Conservation (phyloP, 2,113 vertebrate species). For the Notechis scutatus region DNA sequence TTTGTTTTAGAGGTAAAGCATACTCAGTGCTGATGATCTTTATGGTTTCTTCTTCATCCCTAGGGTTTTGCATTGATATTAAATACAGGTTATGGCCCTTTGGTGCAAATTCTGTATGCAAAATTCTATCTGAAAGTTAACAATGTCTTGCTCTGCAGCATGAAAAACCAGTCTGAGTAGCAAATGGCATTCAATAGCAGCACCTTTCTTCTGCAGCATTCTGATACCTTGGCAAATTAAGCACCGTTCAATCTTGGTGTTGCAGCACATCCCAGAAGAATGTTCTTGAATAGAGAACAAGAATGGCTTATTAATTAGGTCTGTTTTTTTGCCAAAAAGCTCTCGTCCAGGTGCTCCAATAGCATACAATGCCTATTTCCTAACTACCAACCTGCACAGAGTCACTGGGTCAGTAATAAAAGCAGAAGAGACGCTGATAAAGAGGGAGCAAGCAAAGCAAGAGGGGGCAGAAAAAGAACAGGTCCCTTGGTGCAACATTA, state of each 20-base stretch:
- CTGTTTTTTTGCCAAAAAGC: slow-evolving; percentile 6
- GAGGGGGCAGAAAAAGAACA: slow-evolving; percentile 12
- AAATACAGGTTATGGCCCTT: neutral
- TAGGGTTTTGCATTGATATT: neutral
- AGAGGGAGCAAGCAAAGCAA: neutral
- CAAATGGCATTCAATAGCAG: rapidly evolving
- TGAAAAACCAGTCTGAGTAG: neutral
- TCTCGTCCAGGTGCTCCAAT: slow-evolving; percentile 27
- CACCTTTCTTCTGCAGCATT: neutral
- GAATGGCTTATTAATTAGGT: slow-evolving; percentile 39
- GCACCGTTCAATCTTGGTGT: neutral
- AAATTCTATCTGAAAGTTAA: neutral
- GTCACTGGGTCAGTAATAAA: slow-evolving; percentile 40
- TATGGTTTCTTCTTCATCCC: neutral
- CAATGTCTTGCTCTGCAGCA: neutral
- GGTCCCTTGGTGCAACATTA: slow-evolving; percentile 18
- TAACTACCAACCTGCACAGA: slow-evolving; percentile 30
- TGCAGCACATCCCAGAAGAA: slow-evolving; percentile 8
- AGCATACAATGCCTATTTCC: slow-evolving; percentile 43
- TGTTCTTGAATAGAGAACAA: neutral
- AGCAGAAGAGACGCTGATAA: neutral
- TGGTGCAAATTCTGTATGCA: neutral
- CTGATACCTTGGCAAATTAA: rapidly evolving
- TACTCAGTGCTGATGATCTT: neutral
- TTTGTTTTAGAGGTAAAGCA: neutral